These are phyloP conservation scores for Zaprionus capensis DNA, from an alignment of 1,140 invertebrate species.

Conservation along the genomic window DNA sequence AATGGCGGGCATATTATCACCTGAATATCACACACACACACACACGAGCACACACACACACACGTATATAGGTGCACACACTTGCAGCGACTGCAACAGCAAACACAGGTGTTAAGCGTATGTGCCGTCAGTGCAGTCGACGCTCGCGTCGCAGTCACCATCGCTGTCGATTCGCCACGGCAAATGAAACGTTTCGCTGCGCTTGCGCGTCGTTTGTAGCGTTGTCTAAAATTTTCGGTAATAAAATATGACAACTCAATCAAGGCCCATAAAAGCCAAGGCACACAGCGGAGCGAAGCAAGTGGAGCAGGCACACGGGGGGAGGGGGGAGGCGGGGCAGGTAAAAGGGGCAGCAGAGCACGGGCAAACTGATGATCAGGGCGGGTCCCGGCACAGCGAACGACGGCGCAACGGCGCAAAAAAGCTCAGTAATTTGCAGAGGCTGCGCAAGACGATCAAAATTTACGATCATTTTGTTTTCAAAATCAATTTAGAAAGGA, in stretches of 20 bases:
- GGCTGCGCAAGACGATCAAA: slow-evolving; percentile 79
- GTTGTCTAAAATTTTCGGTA: slow-evolving; percentile 83
- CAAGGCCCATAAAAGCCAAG: slow-evolving; percentile 79
- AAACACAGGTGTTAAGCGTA: slow-evolving; percentile 68
- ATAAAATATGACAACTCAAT: slow-evolving; percentile 84
- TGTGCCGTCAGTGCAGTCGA: slow-evolving; percentile 27
- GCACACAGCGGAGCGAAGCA: slow-evolving; percentile 24
- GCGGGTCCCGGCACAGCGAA: slow-evolving; percentile 43
- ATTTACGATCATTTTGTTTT: slow-evolving; percentile 83
- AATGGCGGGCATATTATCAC: slow-evolving; percentile 84
- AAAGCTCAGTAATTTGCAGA: slow-evolving; percentile 73
- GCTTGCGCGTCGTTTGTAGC: slow-evolving; percentile 37
- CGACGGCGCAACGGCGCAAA: neutral
- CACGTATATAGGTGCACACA: slow-evolving; percentile 6
- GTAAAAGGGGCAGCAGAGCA: slow-evolving; percentile 2
- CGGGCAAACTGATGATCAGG: slow-evolving; percentile 52
- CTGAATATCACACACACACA: slow-evolving; percentile 82
- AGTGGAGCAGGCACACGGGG: slow-evolving; percentile 6
- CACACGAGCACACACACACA: slow-evolving; percentile 35
- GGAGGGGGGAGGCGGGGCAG: neutral
- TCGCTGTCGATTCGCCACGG: slow-evolving; percentile 57
- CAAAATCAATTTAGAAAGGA: slow-evolving; percentile 83
- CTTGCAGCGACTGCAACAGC: slow-evolving; percentile 20
- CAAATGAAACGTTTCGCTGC: slow-evolving; percentile 67
- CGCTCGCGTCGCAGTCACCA: slow-evolving; percentile 3